Conservation (phyloP, 2,888 invertebrate genomes). For the Pristionchus maxplancki region DNA sequence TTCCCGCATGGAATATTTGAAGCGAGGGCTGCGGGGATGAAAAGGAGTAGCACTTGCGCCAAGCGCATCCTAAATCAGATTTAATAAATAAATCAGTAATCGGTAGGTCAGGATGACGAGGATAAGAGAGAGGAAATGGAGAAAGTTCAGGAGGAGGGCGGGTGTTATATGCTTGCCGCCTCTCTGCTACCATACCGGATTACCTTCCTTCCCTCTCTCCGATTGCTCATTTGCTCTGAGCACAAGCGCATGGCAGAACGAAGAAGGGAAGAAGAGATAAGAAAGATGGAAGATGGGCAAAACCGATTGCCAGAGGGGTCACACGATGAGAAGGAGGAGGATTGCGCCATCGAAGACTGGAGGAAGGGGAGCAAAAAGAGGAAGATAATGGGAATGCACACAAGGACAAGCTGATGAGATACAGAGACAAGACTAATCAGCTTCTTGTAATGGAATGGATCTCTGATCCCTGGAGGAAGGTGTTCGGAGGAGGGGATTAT, state of each 20-base stretch:
- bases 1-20: slow-evolving; percentile 74
- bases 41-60: slow-evolving; percentile 52
- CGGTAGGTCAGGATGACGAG: neutral
- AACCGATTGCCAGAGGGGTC: slow-evolving; percentile 29
- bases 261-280: neutral
- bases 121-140: neutral
- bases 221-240: slow-evolving; percentile 29
- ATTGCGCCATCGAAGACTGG: neutral
- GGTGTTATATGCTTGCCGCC: slow-evolving; percentile 25
- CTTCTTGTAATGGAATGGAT: neutral
- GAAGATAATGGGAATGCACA: neutral
- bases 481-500: neutral
- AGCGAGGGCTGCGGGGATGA: neutral
- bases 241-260: neutral
- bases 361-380: neutral
- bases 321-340: neutral
- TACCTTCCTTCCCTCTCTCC: neutral
- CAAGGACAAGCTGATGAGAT: neutral
- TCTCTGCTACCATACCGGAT: slow-evolving; percentile 34
- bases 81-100: neutral
- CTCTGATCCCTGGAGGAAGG: slow-evolving; percentile 3
- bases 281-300: neutral
- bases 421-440: slow-evolving; percentile 10
- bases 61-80: slow-evolving; percentile 51
- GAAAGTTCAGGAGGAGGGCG: slow-evolving; percentile 1